Base-by-base conservation (phyloP, 35 echinoderm and acorn worm species). In the Patiria miniata region DNA sequence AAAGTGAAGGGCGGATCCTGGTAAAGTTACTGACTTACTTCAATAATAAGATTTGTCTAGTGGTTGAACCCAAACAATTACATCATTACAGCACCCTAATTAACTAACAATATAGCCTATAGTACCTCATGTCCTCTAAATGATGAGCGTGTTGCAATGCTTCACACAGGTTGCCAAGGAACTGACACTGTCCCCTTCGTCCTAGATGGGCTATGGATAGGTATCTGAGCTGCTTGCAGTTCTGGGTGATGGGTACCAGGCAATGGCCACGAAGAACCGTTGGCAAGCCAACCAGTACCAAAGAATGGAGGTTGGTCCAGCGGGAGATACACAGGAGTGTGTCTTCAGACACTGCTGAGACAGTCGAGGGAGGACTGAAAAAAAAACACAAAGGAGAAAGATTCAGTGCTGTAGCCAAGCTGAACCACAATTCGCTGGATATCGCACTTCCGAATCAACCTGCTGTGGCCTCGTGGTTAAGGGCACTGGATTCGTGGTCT, bases 321-420 rank as follows among this genome's bases (percentile, higher is more conserved):
- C 65, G 65, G 3, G 65, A 73, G 65, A 73, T 8, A 23, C 65
- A 73, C 65, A 73, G 65, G 65, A 73, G 26, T 14, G 65, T 34
- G 34, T 73, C 65, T 9, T 73, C 65, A 22, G 65, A 73, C 15
- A 73, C 65, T 4, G 65, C 21, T 22, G n/a, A 9, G 26, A 73
- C 21, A 12, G 21, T 32, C 34, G 65, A 73, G 34, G 65, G 65
- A 23, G 7, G 26, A 73, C 65, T 73, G 30, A 23, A 22, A 34
- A 73, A 73, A 23, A 73, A 10, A 9, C 1, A 73, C 14, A 12
- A 73, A 73, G 4, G 12, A 4, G 12, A 47, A 47, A 4, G 12
- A 12, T 47, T 12, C 4, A 6, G 4, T 47, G 42, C 42, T 6
- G 12, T 4, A 47, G 42, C 42, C 42, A 47, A 4, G 4, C 42